phyloP scores from a whole-genome alignment of 2,888 invertebrate genomes.

The Agonopterix alstromeriana region DNA sequence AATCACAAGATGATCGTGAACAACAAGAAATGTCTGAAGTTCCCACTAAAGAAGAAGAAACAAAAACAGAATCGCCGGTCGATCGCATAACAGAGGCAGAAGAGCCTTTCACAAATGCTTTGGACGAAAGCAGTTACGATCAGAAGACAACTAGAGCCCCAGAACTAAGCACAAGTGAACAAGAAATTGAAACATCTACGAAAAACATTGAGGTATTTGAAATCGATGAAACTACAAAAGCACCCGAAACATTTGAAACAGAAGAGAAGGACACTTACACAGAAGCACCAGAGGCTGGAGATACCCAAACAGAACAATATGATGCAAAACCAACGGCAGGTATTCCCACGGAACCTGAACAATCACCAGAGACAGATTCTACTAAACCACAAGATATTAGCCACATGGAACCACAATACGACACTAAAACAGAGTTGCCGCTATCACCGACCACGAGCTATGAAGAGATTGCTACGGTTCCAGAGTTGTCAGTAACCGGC shows the following conservation, averaged over 20 bases:
- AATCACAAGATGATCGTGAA: background rate
- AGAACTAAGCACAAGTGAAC: background rate
- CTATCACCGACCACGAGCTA: background rate
- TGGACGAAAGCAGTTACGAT: background rate
- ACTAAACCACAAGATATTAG: background rate
- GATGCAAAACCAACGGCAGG: background rate
- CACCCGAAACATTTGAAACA: background rate
- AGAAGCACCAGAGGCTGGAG: background rate
- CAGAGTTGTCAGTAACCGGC: conserved; percentile 6
- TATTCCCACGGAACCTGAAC: background rate
- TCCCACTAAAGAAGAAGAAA: conserved; percentile 3
- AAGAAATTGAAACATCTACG: background rate
- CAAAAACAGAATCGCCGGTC: background rate
- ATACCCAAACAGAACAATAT: background rate
- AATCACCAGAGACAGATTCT: background rate
- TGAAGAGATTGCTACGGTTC: background rate
- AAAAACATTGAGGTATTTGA: background rate
- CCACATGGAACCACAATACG: too few species aligned
- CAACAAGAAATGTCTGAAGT: conserved; percentile 5
- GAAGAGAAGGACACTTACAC: background rate
- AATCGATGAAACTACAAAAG: background rate
- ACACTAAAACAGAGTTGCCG: background rate
- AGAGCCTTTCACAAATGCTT: background rate
- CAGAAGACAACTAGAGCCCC: background rate
- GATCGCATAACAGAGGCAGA: background rate